These are phyloP conservation scores for Leptodirus hochenwartii DNA, from an alignment of 2,888 invertebrate species.

Conservation along the genomic window DNA sequence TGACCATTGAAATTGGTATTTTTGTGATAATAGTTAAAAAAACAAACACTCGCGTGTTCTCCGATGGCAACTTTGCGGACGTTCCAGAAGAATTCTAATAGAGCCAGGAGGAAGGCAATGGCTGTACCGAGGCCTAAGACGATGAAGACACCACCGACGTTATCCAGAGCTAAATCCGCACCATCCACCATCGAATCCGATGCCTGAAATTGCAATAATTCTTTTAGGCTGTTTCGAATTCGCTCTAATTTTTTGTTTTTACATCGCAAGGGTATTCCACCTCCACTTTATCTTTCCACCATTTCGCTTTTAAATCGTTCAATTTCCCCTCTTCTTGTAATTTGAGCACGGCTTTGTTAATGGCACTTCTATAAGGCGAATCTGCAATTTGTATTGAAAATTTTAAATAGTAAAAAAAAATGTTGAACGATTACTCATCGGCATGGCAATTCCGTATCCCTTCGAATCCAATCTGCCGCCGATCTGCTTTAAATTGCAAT, in stretches of 20 bases:
- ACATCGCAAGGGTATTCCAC: constrained; percentile 21
- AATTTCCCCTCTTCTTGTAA: constrained; percentile 73
- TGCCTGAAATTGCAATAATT: constrained; percentile 6
- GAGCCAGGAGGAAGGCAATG: constrained; percentile 51
- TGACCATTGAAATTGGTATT: not conserved
- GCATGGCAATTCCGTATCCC: constrained; percentile 87
- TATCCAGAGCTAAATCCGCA: constrained; percentile 54
- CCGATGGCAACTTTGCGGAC: constrained; percentile 59
- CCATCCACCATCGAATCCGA: constrained; percentile 21
- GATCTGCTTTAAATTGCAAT: constrained; percentile 69
- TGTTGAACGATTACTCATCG: constrained; percentile 46
- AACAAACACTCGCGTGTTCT: constrained; percentile 41
- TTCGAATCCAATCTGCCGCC: constrained; percentile 73
- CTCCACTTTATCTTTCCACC: constrained; percentile 60
- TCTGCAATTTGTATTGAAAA: constrained; percentile 28
- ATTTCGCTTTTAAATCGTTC: constrained; percentile 59
- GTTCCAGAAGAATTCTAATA: constrained; percentile 76
- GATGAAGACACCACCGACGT: constrained; percentile 83
- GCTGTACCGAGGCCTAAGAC: constrained; percentile 58
- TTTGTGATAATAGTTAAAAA: not conserved
- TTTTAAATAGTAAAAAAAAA: not conserved
- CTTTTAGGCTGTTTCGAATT: not conserved
- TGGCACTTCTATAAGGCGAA: constrained; percentile 49
- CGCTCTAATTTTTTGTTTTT: constrained; percentile 4
- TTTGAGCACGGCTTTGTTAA: constrained; percentile 67